Percentiles rank a stretch among this genome's conserved stretches.
Evolutionary conservation across 2,113 vertebrate genomes (phyloP).

Genomic region (Monopterus albus): DNA sequence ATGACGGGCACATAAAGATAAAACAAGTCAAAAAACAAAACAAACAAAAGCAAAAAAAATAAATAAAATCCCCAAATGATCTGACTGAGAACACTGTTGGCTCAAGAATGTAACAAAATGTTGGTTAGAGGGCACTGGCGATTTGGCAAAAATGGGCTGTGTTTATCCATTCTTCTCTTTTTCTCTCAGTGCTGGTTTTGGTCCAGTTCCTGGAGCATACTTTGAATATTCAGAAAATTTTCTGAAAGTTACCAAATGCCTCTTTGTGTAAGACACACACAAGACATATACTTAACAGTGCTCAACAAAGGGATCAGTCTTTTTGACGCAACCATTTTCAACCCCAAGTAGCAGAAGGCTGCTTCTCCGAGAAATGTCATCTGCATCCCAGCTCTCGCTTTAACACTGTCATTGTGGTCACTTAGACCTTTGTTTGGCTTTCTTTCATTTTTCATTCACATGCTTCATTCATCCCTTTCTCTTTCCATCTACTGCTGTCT

Average conservation of each 20-base stretch:
- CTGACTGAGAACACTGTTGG: conserved; percentile 45
- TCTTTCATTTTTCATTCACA: conserved; percentile 1
- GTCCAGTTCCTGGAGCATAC: conserved; percentile 42
- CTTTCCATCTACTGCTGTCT: not conserved
- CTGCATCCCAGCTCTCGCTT: conserved; percentile 13
- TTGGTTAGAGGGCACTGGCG: conserved; percentile 50
- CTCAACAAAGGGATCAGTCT: conserved; percentile 25
- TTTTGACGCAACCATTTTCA: conserved; percentile 19
- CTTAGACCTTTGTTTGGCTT: not conserved
- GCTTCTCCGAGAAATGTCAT: conserved; percentile 24
- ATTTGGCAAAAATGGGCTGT: conserved; percentile 59
- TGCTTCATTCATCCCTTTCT: not conserved
- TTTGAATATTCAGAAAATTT: conserved; percentile 11
- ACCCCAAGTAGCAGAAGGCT: conserved; percentile 20
- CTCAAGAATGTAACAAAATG: conserved; percentile 35
- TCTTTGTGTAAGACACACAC: not conserved
- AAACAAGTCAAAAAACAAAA: conserved; percentile 15
- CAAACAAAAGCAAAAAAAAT: not conserved
- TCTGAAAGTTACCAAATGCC: conserved; percentile 21
- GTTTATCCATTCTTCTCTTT: conserved; percentile 32
- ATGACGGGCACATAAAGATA: conserved; percentile 23
- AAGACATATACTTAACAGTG: conserved; percentile 15
- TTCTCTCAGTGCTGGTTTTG: conserved; percentile 19
- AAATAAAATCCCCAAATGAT: no score
- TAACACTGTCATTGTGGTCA: not conserved